These are phyloP conservation scores for Acyrthosiphon pisum DNA, from an alignment of 1,140 invertebrate genomes.

Conservation along the genomic window DNA sequence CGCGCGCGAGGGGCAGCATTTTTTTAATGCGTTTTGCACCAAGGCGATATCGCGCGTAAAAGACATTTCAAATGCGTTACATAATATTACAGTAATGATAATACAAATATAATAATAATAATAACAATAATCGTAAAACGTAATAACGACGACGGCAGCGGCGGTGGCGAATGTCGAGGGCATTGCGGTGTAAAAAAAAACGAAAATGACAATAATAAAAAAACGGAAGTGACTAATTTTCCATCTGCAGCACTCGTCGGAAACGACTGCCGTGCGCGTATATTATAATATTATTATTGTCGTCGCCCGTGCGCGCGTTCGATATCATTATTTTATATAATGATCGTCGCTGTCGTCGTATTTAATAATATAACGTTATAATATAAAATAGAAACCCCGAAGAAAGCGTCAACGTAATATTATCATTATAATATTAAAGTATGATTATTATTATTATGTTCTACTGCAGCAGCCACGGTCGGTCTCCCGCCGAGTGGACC, in stretches of 20 bases:
- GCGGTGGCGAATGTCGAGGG: background rate
- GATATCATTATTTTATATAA: background rate
- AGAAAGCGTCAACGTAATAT: background rate
- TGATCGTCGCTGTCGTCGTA: too few relatives aligned
- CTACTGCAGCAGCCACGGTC: background rate
- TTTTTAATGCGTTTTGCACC: slow-evolving; percentile 43
- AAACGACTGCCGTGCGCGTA: background rate
- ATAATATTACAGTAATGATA: slow-evolving; percentile 21
- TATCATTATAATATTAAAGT: background rate
- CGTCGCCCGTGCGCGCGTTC: background rate
- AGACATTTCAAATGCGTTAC: slow-evolving; percentile 42
- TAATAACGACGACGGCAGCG: background rate
- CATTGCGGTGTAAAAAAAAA: background rate
- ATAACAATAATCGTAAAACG: slow-evolving; percentile 46
- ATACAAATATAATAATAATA: background rate
- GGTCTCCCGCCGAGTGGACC: background rate
- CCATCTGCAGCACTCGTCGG: slow-evolving; percentile 34
- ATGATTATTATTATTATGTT: background rate
- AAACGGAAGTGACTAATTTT: slow-evolving; percentile 53
- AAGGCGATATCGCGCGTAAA: slow-evolving; percentile 39
- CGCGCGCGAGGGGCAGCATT: background rate
- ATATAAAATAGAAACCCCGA: background rate
- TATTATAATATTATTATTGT: background rate
- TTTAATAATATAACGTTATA: background rate
- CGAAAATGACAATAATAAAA: background rate